phyloP scores from a whole-genome alignment of 2,888 invertebrate genomes.

The Orthosia gracilis region DNA sequence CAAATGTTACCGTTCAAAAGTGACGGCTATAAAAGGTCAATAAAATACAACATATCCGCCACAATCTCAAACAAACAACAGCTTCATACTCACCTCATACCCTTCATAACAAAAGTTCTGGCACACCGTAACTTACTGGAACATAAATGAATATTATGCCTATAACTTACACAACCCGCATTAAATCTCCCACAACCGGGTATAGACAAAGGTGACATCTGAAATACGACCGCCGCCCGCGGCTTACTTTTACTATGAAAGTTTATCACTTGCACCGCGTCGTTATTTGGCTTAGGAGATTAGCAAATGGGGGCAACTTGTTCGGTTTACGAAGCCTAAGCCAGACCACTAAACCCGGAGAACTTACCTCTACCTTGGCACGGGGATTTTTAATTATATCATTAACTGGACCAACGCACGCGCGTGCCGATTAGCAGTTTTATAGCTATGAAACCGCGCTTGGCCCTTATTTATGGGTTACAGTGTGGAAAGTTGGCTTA shows the following conservation, averaged over 20 bases:
- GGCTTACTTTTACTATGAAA: constrained; percentile 70
- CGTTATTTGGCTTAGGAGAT: constrained; percentile 87
- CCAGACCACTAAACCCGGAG: constrained; percentile 78
- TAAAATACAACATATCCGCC: background rate
- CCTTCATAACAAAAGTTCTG: constrained; percentile 52
- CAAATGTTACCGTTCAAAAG: too few species aligned
- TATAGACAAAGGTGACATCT: constrained; percentile 61
- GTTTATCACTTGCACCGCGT: constrained; percentile 81
- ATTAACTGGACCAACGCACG: constrained; percentile 84
- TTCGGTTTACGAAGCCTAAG: constrained; percentile 86
- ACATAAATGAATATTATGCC: constrained; percentile 51
- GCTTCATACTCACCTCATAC: background rate
- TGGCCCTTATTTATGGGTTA: constrained; percentile 82
- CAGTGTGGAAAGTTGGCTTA: constrained; percentile 71
- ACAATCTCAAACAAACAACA: background rate
- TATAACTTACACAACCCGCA: constrained; percentile 55
- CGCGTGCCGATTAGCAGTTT: constrained; percentile 86
- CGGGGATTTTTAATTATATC: constrained; percentile 75
- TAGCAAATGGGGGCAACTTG: constrained; percentile 86
- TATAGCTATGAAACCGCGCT: constrained; percentile 81
- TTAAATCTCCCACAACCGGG: constrained; percentile 52
- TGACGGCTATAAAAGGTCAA: too few species aligned
- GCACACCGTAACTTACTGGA: constrained; percentile 45
- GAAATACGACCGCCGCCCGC: constrained; percentile 51
- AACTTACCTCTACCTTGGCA: constrained; percentile 80